Evolutionary conservation across 2,113 vertebrate genomes (phyloP).

Genomic region (Spea multiplicata): DNA sequence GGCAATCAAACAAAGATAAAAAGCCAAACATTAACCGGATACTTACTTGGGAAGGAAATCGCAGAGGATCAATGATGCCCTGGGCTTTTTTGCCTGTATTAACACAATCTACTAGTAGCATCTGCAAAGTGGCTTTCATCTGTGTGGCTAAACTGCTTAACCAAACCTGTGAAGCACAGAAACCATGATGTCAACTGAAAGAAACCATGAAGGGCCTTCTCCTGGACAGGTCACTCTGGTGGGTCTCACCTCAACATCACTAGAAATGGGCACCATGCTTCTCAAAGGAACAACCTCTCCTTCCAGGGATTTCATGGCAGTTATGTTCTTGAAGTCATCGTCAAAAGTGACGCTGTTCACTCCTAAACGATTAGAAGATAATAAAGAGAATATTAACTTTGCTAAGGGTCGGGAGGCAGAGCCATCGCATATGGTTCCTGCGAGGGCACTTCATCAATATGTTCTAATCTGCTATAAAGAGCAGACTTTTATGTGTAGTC

Average conservation of each 20-base stretch:
- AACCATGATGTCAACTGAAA: slow-evolving; percentile 6
- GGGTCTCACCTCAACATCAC: slow-evolving; percentile 83
- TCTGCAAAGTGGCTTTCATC: slow-evolving; percentile 91
- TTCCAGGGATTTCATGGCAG: slow-evolving; percentile 90
- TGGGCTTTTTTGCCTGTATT: slow-evolving; percentile 72
- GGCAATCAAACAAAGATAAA: no score
- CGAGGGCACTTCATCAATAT: no score
- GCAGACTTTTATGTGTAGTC: no score
- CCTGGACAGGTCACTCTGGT: not conserved
- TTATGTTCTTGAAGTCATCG: slow-evolving; percentile 80
- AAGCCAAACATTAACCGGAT: not conserved
- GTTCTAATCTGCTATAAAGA: no score
- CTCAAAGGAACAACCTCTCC: slow-evolving; percentile 88
- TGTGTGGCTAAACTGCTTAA: slow-evolving; percentile 81
- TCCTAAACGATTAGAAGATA: slow-evolving; percentile 60
- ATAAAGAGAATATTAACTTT: not conserved
- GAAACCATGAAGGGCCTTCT: not conserved
- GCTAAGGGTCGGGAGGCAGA: no score
- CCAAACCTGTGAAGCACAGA: slow-evolving; percentile 74
- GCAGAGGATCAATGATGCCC: slow-evolving; percentile 77
- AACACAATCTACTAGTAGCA: slow-evolving; percentile 83
- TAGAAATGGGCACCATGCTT: slow-evolving; percentile 82
- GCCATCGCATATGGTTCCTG: no score
- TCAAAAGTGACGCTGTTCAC: slow-evolving; percentile 94
- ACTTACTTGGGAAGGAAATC: slow-evolving; percentile 89